A percentile compares a stretch with the other conserved stretches of the same genome.
These are phyloP conservation scores for Anthoscopus minutus DNA, from an alignment of 2,113 vertebrate genomes.

Conservation along the genomic window DNA sequence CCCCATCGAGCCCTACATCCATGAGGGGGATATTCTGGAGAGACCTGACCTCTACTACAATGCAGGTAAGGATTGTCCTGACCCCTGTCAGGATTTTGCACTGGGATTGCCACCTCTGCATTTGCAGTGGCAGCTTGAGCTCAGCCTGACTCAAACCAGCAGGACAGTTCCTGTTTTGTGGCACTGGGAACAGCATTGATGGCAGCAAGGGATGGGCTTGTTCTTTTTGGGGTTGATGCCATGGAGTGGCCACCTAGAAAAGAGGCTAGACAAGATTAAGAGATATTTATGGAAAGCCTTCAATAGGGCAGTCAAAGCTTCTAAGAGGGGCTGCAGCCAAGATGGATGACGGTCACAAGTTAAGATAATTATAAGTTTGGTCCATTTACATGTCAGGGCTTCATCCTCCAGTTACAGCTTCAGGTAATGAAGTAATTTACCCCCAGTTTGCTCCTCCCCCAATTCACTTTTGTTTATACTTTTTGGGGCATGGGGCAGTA, in stretches of 20 bases:
- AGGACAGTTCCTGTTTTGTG: neutral
- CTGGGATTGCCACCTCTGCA: neutral
- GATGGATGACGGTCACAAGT: rapidly evolving
- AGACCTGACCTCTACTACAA: constrained; percentile 85
- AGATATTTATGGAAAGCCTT: neutral
- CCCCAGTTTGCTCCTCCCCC: neutral
- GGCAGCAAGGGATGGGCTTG: neutral
- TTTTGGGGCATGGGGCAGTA: no score
- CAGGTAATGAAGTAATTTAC: neutral
- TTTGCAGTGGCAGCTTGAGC: neutral
- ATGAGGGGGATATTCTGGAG: constrained; percentile 82
- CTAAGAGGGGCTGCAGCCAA: neutral
- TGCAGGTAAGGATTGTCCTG: constrained; percentile 83
- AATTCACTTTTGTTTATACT: neutral
- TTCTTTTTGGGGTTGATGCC: neutral
- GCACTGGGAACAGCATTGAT: neutral
- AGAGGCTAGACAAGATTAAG: neutral
- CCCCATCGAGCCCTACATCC: constrained; percentile 80
- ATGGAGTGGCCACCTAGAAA: neutral
- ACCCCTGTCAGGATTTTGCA: neutral
- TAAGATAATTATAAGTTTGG: neutral
- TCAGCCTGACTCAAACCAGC: neutral
- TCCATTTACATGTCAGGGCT: neutral
- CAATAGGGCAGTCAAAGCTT: neutral
- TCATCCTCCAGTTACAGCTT: neutral